Percentiles rank a stretch among this genome's conserved stretches.
These are phyloP conservation scores for Chrysomela aeneicollis DNA, from an alignment of 2,888 invertebrate genomes.

Conservation along the genomic window DNA sequence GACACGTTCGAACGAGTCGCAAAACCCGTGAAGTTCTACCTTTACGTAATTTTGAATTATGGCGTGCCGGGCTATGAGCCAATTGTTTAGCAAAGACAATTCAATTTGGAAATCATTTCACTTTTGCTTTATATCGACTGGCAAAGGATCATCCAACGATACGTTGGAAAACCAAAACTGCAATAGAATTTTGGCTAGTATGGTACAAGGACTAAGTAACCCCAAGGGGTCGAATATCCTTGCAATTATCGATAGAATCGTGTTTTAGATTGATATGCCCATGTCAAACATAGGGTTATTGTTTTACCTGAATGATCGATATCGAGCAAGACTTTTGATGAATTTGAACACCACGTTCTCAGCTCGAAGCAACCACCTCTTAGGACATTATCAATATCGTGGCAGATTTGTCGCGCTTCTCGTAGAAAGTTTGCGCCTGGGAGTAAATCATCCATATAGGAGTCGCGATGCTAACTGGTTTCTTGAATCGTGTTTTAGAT, in stretches of 20 bases:
- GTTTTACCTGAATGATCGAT: conserved; percentile 3
- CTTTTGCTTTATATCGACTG: background rate
- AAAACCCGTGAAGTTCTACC: conserved; percentile 20
- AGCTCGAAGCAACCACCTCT: conserved; percentile 26
- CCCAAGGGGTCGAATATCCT: conserved; percentile 20
- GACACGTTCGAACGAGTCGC: conserved; percentile 15
- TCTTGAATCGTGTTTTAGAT: too few relatives aligned
- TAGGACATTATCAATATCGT: conserved; percentile 19
- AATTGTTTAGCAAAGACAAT: conserved; percentile 5
- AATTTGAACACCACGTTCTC: conserved; percentile 21
- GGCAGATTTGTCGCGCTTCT: conserved; percentile 26
- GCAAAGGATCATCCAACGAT: conserved; percentile 14
- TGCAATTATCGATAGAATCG: conserved; percentile 10
- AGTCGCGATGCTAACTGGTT: conserved; percentile 12
- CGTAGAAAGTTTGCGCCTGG: conserved; percentile 23
- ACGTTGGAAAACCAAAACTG: conserved; percentile 6
- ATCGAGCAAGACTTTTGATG: conserved; percentile 4
- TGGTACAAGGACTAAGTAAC: conserved; percentile 3
- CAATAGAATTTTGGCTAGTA: conserved; percentile 9
- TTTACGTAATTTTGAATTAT: background rate
- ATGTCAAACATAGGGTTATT: conserved; percentile 9
- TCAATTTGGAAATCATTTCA: conserved; percentile 7
- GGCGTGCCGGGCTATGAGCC: conserved; percentile 13
- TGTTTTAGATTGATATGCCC: too few relatives aligned
- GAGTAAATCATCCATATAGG: conserved; percentile 28